A percentile compares a stretch with the other conserved stretches of the same genome.
These are phyloP conservation scores for Physeter macrocephalus DNA, from an alignment of 2,113 vertebrate genomes.

Conservation along the genomic window DNA sequence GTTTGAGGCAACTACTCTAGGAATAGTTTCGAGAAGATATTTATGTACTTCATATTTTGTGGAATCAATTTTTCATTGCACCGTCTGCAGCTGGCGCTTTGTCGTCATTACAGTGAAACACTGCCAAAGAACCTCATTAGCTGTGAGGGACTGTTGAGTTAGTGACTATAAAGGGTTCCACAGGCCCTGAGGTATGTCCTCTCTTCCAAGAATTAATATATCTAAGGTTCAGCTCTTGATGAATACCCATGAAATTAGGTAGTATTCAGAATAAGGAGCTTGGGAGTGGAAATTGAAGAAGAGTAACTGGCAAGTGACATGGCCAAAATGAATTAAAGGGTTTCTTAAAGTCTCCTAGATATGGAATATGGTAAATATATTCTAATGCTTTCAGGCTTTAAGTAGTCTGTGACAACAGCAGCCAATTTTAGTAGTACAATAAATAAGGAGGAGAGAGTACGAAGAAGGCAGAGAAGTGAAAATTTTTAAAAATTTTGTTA, in stretches of 20 bases:
- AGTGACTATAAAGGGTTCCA: background rate
- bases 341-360: background rate
- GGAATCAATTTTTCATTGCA: background rate
- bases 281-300: background rate
- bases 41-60: background rate
- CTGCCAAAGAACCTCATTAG: background rate
- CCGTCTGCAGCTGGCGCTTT: background rate
- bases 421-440: background rate
- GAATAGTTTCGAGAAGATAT: background rate
- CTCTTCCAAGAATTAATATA: background rate
- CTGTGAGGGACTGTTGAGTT: background rate
- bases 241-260: background rate
- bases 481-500: background rate
- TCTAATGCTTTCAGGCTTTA: background rate
- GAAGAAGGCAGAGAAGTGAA: background rate
- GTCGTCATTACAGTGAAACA: slow-evolving; percentile 45
- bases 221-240: background rate
- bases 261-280: background rate
- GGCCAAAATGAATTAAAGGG: background rate
- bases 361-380: background rate
- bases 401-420: background rate
- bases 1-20: background rate
- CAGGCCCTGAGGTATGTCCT: background rate
- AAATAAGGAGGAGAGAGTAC: background rate
- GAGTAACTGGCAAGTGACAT: background rate